These are phyloP conservation scores for Sardinella longiceps DNA, from an alignment of 2,797 vertebrate species.

Conservation along the genomic window DNA sequence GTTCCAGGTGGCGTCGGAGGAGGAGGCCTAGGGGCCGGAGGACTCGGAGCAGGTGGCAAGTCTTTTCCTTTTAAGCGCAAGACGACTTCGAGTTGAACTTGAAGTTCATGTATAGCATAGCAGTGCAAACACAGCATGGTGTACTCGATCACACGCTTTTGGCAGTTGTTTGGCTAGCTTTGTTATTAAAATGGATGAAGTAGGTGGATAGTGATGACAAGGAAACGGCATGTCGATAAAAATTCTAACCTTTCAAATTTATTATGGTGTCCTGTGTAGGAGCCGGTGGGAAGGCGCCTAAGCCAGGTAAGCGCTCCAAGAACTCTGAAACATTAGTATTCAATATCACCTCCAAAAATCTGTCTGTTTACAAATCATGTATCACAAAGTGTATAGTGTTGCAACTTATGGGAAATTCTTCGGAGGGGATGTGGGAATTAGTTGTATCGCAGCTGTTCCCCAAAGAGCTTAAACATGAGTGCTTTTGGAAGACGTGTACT, in stretches of 20 bases:
- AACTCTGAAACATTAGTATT: slow-evolving; percentile 15
- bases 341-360: background rate
- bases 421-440: slow-evolving; percentile 3
- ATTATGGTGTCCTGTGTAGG: slow-evolving; percentile 26
- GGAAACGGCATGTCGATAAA: slow-evolving; percentile 11
- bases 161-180: background rate
- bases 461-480: slow-evolving; percentile 9
- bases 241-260: slow-evolving; percentile 9
- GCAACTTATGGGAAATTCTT: slow-evolving; percentile 19
- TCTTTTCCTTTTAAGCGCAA: background rate
- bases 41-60: slow-evolving; percentile 20
- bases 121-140: background rate
- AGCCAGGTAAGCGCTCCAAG: slow-evolving; percentile 47
- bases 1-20: slow-evolving; percentile 18
- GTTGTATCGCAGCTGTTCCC: background rate
- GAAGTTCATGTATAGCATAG: background rate
- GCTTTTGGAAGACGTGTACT: background rate
- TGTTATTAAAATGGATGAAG: slow-evolving; percentile 23
- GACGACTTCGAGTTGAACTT: background rate
- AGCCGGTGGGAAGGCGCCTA: slow-evolving; percentile 47
- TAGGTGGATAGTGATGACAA: slow-evolving; percentile 7
- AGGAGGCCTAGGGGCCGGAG: background rate
- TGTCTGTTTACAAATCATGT: slow-evolving; percentile 18
- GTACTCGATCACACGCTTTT: background rate
- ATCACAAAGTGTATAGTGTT: slow-evolving; percentile 22